Evolutionary conservation across 2,888 invertebrate genomes (phyloP), one percentile per base, ranked within the genome.

Genomic region (Cartodere bifasciata): DNA sequence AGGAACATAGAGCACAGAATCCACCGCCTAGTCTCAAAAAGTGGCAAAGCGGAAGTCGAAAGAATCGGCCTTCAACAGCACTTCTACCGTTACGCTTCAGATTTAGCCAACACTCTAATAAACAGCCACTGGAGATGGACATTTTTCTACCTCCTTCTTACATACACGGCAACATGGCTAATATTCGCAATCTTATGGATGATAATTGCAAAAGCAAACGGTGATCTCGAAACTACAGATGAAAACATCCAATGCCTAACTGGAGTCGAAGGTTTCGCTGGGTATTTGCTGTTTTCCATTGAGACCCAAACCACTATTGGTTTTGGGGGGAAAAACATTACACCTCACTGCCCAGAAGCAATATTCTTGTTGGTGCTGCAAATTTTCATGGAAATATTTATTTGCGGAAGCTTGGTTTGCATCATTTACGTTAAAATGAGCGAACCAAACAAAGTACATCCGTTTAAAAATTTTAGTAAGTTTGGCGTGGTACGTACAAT

Each of bases 361-460:
- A 75, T 85, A 28, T 72, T 85, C 37, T 63, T 87, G 9, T 75
- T 90, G 67, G 80, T 84, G 31, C 57, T 84, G 41, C 88, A 90
- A 65, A 83, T 84, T 42, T 70, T 78, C 38, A 64, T 72, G 25
- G 79, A 80, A 2, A 43, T 47, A 13, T 50, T 46, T 14, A 46
- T 49, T 22, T 46, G 49, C 31, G 52, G 52, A 53, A 43, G 45
- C 27, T 56, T 60, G 48, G 53, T 60, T 11, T 60, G 60, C 11
- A 56, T 62, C n/a, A 56, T 74, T 3, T 76, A 76, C 48, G 72
- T 74, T 6, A 77, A 76, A 55, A 61, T 77, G 45, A 69, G 74
- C 5, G 55, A 74, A 22, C 73, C 75, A 1, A 42, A 40, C 9
- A 34, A 42, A 32, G 29, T 43, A 49, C 54, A 55, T 36, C 50